Percentiles rank a stretch among this genome's conserved stretches.
These are phyloP conservation scores for Torymus auratus DNA, from an alignment of 2,888 invertebrate species.

Conservation along the genomic window DNA sequence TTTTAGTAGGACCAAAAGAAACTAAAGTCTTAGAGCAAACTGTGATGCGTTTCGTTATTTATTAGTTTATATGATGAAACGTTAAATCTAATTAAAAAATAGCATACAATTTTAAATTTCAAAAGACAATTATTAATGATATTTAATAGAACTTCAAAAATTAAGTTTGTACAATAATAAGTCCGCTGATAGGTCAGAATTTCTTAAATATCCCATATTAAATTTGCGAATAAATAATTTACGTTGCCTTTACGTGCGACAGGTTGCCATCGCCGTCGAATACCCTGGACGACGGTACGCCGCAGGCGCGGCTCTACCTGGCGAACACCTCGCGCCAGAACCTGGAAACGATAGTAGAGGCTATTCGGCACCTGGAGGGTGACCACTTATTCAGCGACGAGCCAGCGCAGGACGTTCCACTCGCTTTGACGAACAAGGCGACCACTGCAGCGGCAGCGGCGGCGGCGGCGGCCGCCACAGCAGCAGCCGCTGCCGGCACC, in stretches of 20 bases:
- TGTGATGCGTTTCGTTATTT: too few species aligned
- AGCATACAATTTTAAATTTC: too few species aligned
- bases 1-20: too few species aligned
- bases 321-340: constrained; percentile 93
- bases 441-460: constrained; percentile 49
- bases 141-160: too few species aligned
- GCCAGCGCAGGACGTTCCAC: constrained; percentile 75
- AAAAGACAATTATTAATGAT: too few species aligned
- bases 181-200: too few species aligned
- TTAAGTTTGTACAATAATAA: too few species aligned
- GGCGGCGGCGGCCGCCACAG: constrained; percentile 60
- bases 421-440: constrained; percentile 74
- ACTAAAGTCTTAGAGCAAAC: too few species aligned
- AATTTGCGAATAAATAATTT: too few species aligned
- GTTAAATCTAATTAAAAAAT: too few species aligned
- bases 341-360: constrained; percentile 98
- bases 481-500: constrained; percentile 76
- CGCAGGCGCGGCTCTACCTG: constrained; percentile 79
- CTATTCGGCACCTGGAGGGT: constrained; percentile 97
- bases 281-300: constrained; percentile 76
- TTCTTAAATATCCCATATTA: too few species aligned
- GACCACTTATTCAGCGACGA: constrained; percentile 94
- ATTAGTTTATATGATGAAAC: too few species aligned
- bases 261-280: constrained; percentile 81
- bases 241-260: constrained; percentile 61